A percentile compares a stretch with the other conserved stretches of the same genome.
Conservation (phyloP, 1,140 invertebrate genomes). For the Trinorchestia longiramus region DNA sequence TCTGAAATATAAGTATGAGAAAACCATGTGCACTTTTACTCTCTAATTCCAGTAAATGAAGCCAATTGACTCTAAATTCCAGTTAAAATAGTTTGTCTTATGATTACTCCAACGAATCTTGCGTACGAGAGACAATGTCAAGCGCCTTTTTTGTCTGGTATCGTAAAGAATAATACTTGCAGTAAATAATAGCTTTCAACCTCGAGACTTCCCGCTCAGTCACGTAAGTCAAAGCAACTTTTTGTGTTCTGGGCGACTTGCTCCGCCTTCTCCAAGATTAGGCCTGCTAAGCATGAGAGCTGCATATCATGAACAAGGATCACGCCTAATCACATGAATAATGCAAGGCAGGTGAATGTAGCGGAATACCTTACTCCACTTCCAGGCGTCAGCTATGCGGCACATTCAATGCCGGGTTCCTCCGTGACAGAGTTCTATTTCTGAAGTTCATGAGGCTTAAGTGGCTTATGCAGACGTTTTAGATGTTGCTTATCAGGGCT, state of each 20-base stretch:
- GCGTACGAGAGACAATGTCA: neutral
- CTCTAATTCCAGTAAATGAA: neutral
- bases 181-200: neutral
- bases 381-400: neutral
- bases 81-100: neutral
- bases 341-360: neutral
- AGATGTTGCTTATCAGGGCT: neutral
- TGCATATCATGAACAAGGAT: neutral
- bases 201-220: neutral
- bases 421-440: neutral
- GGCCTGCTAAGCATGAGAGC: neutral
- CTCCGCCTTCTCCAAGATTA: neutral
- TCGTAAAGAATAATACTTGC: neutral
- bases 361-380: neutral
- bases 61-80: neutral
- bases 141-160: neutral
- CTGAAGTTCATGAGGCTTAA: neutral
- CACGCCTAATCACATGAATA: neutral
- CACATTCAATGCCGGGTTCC: neutral
- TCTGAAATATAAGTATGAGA: neutral
- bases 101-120: neutral
- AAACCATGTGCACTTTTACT: neutral
- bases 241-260: neutral
- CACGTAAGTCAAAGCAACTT: neutral
- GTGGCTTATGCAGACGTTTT: too few relatives aligned